Conservation (phyloP, 1,140 invertebrate genomes). For the Bombyx mandarina region DNA sequence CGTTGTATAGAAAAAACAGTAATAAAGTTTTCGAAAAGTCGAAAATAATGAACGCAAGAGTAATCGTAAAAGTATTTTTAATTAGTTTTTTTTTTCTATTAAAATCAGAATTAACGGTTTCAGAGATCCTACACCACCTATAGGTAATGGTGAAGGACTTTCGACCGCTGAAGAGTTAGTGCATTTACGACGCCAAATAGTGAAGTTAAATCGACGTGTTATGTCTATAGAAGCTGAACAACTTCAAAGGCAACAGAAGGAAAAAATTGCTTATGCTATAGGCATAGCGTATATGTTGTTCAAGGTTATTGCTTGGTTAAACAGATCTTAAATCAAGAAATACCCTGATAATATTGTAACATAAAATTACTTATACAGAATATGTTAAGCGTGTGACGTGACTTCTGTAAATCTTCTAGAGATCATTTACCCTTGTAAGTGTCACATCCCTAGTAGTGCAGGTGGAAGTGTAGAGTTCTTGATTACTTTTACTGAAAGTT, state of each 20-base stretch:
- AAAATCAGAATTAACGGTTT: conserved; percentile 22
- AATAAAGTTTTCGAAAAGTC: no score
- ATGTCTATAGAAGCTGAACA: conserved; percentile 88
- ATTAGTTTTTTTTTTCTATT: conserved; percentile 1
- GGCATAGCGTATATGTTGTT: conserved; percentile 87
- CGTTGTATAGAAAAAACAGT: background rate
- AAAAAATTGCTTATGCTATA: conserved; percentile 85
- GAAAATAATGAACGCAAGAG: no score
- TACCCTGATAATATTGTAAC: conserved; percentile 4
- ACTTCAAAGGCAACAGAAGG: conserved; percentile 83
- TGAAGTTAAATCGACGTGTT: conserved; percentile 86
- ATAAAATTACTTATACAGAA: no score
- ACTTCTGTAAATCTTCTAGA: conserved; percentile 42
- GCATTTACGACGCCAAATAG: conserved; percentile 85
- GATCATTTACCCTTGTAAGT: conserved; percentile 22
- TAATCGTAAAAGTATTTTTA: no score
- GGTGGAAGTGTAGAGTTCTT: conserved; percentile 31
- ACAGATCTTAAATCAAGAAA: conserved; percentile 71
- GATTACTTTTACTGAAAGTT: conserved; percentile 24
- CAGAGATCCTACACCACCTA: conserved; percentile 77
- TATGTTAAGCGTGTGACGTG: conserved; percentile 17
- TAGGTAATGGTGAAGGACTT: conserved; percentile 75
- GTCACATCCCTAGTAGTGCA: conserved; percentile 24
- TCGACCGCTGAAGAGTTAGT: conserved; percentile 84
- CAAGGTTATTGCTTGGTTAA: conserved; percentile 89